These are phyloP conservation scores for Lerista edwardsae DNA, from an alignment of 2,797 vertebrate species.

Conservation along the genomic window DNA sequence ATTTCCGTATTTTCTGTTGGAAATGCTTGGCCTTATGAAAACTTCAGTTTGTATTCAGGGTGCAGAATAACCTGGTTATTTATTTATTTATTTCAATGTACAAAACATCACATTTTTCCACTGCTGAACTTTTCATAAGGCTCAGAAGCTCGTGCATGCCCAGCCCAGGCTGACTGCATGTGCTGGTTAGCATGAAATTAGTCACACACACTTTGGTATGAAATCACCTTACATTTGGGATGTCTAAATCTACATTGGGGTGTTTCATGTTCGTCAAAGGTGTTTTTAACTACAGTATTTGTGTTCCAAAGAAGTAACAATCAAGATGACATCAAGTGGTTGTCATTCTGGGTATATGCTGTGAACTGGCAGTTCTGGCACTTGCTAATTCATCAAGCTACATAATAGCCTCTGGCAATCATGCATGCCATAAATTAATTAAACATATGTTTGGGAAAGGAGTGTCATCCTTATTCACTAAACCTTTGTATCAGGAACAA, in stretches of 20 bases:
- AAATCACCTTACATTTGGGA: neutral
- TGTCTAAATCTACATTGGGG: neutral
- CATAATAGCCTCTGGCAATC: neutral
- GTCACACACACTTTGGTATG: neutral
- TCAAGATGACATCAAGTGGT: neutral
- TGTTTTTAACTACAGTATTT: neutral
- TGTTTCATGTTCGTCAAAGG: neutral
- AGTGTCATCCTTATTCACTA: neutral
- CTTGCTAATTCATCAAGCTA: neutral
- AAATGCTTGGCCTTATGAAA: neutral
- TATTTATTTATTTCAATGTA: neutral
- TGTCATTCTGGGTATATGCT: neutral
- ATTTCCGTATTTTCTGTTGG: too few species aligned
- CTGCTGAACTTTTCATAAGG: neutral
- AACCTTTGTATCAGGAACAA: neutral
- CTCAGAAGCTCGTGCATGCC: too few species aligned
- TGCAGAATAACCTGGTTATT: neutral
- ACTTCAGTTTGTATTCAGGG: neutral
- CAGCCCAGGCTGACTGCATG: too few species aligned
- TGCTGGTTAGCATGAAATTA: too few species aligned
- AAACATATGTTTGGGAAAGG: neutral
- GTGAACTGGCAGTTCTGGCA: neutral
- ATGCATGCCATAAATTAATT: neutral
- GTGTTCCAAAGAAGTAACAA: neutral
- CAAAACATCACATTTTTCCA: too few species aligned